Evolutionary conservation across 2,797 vertebrate species (phyloP), one percentile per base, ranked within the genome.

Genomic region (Nannoperca australis): DNA sequence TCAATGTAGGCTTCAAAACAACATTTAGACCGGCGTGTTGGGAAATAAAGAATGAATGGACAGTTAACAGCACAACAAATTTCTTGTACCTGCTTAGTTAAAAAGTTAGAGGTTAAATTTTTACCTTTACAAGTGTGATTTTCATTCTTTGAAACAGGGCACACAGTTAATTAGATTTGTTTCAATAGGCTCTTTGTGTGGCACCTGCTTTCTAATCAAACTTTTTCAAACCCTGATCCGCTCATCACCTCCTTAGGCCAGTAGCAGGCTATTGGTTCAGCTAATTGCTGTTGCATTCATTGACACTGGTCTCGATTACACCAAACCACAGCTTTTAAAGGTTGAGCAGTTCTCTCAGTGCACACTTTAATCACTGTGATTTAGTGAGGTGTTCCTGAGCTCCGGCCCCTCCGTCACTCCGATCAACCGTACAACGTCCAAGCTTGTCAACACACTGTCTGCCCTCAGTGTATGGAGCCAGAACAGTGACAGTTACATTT

Each of bases 201-300:
- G 5, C 50, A 49, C 51, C 68, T 55, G 30, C 40, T 42, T 82
- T 70, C 59, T 73, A 77, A 83, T 75, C 60, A 62, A 60, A 70
- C 13, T 30, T 45, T 36, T 47, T 42, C 34, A 49, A 72, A 59
- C 40, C 50, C 30, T 7, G 40, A 18, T 34, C 12, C 36, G 12
- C 63, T 54, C 62, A 47, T 56, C 27, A 27, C 30, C 32, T 63
- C 44, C 40, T 54, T 24, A 27, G 58, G 12, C 71, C 63, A 38
- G 13, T 24, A 64, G 38, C 62, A 53, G 20, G 5, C 32, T 71
- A 82, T 82, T 65, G 69, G 84, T 86, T 73, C 49, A 27, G 38
- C 61, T 78, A 64, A 79, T 20, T 73, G 50, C 53, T 12, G 62
- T 18, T 76, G 30, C 54, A 24, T 62, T 85, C 68, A 76, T 59